A percentile compares a stretch with the other conserved stretches of the same genome.
phyloP scores from a whole-genome alignment of 2,888 invertebrate genomes.

The Cheilosia urbana region DNA sequence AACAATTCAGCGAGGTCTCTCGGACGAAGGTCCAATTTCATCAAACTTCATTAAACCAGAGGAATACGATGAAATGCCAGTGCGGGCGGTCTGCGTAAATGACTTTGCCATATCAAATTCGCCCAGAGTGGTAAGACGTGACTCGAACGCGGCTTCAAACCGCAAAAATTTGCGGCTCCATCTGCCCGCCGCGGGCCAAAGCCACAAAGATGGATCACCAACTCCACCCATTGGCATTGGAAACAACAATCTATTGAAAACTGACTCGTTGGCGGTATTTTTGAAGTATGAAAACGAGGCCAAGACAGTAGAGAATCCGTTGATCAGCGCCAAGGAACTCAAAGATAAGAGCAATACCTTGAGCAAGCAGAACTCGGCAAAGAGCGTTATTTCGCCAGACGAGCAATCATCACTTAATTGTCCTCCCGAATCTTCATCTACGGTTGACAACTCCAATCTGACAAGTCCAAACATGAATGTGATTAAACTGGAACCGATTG shows the following conservation, averaged over 20 bases:
- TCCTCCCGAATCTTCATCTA: constrained; percentile 57
- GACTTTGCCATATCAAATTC: constrained; percentile 81
- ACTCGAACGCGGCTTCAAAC: constrained; percentile 80
- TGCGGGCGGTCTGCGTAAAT: constrained; percentile 82
- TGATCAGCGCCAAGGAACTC: constrained; percentile 80
- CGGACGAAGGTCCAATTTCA: constrained; percentile 84
- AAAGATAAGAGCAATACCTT: constrained; percentile 83
- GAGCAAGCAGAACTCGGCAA: constrained; percentile 83
- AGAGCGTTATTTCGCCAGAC: constrained; percentile 77
- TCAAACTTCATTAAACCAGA: constrained; percentile 83
- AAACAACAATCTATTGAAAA: constrained; percentile 80
- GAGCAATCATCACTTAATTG: constrained; percentile 78
- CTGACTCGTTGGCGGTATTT: constrained; percentile 83
- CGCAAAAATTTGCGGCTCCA: constrained; percentile 80
- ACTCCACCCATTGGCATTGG: constrained; percentile 32
- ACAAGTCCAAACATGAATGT: constrained; percentile 34
- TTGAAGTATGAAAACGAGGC: constrained; percentile 83
- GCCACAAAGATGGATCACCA: constrained; percentile 57
- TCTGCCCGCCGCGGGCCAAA: constrained; percentile 39
- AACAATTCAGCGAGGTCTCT: constrained; percentile 83
- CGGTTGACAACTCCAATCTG: constrained; percentile 4
- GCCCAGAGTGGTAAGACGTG: constrained; percentile 82
- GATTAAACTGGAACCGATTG: constrained; percentile 56
- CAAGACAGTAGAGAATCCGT: constrained; percentile 39
- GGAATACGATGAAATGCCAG: constrained; percentile 84